Base-by-base conservation (phyloP, 2,797 vertebrate species). In the Podarcis lilfordi region DNA sequence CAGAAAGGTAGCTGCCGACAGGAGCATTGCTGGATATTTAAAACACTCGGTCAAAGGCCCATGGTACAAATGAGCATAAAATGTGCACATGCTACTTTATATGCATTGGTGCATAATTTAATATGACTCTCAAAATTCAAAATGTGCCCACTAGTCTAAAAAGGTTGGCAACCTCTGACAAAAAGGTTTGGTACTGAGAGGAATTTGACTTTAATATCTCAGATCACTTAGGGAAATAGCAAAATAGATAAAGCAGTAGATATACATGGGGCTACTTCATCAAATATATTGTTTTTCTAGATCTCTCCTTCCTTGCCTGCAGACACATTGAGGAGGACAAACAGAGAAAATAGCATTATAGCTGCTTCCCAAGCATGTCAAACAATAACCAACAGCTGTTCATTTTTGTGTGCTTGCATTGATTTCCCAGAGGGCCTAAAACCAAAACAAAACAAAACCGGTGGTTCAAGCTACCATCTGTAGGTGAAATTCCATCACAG, bases 131-230 rank as follows among this genome's bases (percentile, higher is more conserved):
- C 61, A 64, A 64, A 64, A 23, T 19, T 64, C 6, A 64, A 7
- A 64, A 64, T 55, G 13, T 55, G 50, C 50, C 50, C 50, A 55
- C 50, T 55, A 55, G 50, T 55, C 50, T 15, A 55, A 55, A 55
- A 55, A 55, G 50, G 50, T 55, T 55, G 50, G 50, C 50, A 4
- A 55, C 13, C 50, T 55, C 50, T 15, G 50, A 15, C 50, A 55
- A 15, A 55, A 11, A 55, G 80, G n/a, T 29, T 4, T 75, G 25
- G 21, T 78, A 29, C 76, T 71, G 74, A 2, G 71, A 64, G 80
- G 85, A 83, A 21, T 59, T 88, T 75, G 86, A 68, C 35, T 87
- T 83, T 23, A 80, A 37, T 32, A 77, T 71, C 84, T 19, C 3
- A 40, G 83, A 64, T 87, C 32, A 79, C 71, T 89, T 35, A 45